Evolutionary conservation across 1,140 invertebrate genomes (phyloP).

Genomic region (Hyles euphorbiae): DNA sequence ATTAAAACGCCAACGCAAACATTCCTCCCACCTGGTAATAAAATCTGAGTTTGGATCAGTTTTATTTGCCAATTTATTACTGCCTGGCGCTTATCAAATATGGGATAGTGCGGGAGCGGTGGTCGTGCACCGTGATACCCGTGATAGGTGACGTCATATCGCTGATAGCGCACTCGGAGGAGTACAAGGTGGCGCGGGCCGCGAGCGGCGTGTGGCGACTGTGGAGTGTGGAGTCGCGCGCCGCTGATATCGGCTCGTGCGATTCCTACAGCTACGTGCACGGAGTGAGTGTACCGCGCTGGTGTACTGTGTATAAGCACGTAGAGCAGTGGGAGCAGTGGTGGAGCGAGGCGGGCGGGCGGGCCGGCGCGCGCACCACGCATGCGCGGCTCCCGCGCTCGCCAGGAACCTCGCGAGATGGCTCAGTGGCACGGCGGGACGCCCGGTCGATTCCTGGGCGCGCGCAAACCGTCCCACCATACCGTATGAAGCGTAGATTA

Average conservation of each 20-base stretch:
- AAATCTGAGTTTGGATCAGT: constrained; percentile 13
- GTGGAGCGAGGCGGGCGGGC: constrained; percentile 17
- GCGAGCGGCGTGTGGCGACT: neutral
- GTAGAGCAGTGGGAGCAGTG: constrained; percentile 3
- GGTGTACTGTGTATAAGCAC: constrained; percentile 10
- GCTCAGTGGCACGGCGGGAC: constrained; percentile 66
- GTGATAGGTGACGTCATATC: constrained; percentile 37
- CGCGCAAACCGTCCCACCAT: constrained; percentile 36
- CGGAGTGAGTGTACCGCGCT: neutral
- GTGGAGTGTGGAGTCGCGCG: neutral
- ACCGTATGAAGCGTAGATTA: constrained; percentile 39
- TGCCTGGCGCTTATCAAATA: constrained; percentile 2
- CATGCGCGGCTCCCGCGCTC: constrained; percentile 51
- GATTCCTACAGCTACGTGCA: constrained; percentile 16
- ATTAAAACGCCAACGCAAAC: too few relatives aligned
- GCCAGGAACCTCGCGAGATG: constrained; percentile 48
- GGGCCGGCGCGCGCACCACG: constrained; percentile 31
- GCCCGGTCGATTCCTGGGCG: constrained; percentile 63
- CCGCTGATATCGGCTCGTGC: constrained; percentile 16
- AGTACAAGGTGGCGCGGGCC: neutral
- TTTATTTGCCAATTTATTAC: constrained; percentile 21
- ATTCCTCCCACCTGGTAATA: neutral
- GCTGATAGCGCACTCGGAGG: constrained; percentile 14
- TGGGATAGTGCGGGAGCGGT: neutral
- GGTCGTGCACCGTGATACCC: constrained; percentile 11